Base-by-base conservation (phyloP, 2,888 invertebrate species). In the Acleris literana region DNA sequence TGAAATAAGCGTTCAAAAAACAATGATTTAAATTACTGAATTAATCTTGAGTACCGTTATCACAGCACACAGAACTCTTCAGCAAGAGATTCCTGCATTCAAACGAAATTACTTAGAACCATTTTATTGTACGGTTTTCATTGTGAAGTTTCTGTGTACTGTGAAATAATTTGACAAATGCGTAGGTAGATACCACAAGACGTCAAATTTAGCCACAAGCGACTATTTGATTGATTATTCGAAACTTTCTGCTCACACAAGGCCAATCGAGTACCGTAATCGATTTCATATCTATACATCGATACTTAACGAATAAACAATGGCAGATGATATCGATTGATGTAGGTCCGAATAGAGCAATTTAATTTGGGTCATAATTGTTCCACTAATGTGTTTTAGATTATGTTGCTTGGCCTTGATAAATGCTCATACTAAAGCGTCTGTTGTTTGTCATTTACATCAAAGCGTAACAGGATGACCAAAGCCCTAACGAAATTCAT, bases 291-390 rank as follows among this genome's bases (percentile, higher is more conserved):
- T 74, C 72, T 72, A 73, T 70, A 64, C 74, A 76, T 73, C 74
- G 75, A 76, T 72, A 70, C 71, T 77, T 72, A 69, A 63, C 65
- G 58, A 75, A 73, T 69, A 71, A 80, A 84, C 79, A 85, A 83
- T 82, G 71, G 69, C 65, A 72, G 79, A 82, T 83, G 79, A 81
- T 81, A 77, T 77, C 73, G 74, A 80, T 78, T 76, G 79, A 84
- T 82, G 74, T 82, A 73, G 85, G 85, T 82, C 82, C 79, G 68
- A 52, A 25, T 44, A 20, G 18, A 53, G 62, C 48, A 43, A 66
- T 62, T 48, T 57, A 57, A 66, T 57, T 62, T 52, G 66, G 66
- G 62, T 53, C 61, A 43, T 25, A 53, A 62, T 62, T 66, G 48
- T 48, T 57, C 25, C 53, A 18, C 39, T 66, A 52, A 64, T 59